These are phyloP conservation scores for Temnothorax curvispinosus DNA, from an alignment of 1,140 invertebrate genomes.

Conservation along the genomic window DNA sequence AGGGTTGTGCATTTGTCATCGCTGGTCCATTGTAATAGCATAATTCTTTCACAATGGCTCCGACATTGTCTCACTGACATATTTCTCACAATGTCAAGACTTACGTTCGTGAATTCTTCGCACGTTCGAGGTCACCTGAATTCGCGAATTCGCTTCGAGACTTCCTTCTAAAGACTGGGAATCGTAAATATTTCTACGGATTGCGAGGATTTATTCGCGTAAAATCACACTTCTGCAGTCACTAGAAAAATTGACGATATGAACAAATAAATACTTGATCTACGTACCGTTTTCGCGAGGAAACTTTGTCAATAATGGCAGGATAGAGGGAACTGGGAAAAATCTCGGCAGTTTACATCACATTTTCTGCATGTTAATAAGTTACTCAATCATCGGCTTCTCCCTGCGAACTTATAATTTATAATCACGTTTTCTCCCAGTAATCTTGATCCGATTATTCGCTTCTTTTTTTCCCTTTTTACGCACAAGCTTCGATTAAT, in stretches of 20 bases:
- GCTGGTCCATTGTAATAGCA: not conserved
- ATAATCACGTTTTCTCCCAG: not conserved
- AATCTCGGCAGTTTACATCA: not conserved
- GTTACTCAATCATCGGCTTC: not conserved
- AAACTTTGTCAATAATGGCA: not conserved
- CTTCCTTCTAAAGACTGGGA: not conserved
- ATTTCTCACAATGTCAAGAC: slow-evolving; percentile 60
- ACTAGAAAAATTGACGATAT: not conserved
- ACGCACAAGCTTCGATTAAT: not conserved
- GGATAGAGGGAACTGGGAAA: not conserved
- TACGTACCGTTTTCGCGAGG: not conserved
- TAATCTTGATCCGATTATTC: not conserved
- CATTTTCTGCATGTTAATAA: slow-evolving; percentile 12
- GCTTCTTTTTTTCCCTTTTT: not conserved
- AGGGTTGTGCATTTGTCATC: not conserved
- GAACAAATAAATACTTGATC: not conserved
- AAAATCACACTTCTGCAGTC: not conserved
- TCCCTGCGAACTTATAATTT: not conserved
- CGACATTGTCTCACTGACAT: slow-evolving; percentile 32
- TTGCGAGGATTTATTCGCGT: not conserved
- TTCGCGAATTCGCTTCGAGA: slow-evolving; percentile 30
- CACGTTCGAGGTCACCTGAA: slow-evolving; percentile 68
- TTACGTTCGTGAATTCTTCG: slow-evolving; percentile 12
- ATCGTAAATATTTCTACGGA: not conserved
- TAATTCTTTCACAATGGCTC: not conserved